These are phyloP conservation scores for Oreotrochilus melanogaster DNA, from an alignment of 2,113 vertebrate genomes.

Conservation along the genomic window DNA sequence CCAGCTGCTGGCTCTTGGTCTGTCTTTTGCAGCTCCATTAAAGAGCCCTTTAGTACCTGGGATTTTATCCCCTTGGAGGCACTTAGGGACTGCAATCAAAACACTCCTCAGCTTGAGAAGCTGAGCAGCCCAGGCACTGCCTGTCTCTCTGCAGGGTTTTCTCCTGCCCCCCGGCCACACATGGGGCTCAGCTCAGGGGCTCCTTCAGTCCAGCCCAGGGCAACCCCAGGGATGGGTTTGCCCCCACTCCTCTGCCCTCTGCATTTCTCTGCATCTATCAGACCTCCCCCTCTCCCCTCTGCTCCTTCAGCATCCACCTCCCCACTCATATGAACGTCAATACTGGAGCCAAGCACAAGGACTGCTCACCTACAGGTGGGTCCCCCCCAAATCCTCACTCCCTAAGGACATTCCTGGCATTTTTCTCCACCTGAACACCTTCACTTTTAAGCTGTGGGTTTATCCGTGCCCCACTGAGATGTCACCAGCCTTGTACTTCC, in stretches of 20 bases:
- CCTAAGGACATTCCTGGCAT: too few relatives aligned
- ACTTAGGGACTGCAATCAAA: constrained; percentile 13
- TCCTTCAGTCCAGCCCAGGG: neutral
- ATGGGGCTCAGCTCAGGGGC: neutral
- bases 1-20: neutral
- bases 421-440: neutral
- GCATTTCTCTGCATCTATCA: neutral
- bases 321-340: neutral
- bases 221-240: neutral
- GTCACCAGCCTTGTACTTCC: accelerated
- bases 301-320: accelerated
- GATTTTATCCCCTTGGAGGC: constrained; percentile 11
- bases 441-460: neutral
- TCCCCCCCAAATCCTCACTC: too few relatives aligned
- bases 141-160: neutral
- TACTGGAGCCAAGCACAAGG: neutral
- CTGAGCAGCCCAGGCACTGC: neutral
- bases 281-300: accelerated
- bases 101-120: neutral
- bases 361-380: neutral
- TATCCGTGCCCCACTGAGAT: too few relatives aligned
- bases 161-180: neutral
- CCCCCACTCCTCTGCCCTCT: neutral
- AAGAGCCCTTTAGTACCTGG: constrained; percentile 11
- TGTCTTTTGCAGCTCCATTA: neutral